These are phyloP conservation scores for Odontocolon sp. DNA, from an alignment of 2,888 invertebrate species.

Conservation along the genomic window DNA sequence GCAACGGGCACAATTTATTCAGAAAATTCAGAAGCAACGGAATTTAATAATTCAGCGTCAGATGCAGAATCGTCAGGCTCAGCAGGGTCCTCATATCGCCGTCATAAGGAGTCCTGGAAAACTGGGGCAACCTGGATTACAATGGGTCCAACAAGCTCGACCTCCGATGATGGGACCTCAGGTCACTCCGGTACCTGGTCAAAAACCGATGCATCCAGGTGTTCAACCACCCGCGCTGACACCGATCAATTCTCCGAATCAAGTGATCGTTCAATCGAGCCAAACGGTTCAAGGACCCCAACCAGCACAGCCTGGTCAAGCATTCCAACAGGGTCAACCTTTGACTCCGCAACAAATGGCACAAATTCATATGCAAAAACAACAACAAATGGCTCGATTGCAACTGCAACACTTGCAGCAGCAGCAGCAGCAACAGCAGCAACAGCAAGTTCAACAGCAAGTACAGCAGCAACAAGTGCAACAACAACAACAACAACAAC, in stretches of 20 bases:
- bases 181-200: slow-evolving; percentile 76
- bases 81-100: slow-evolving; percentile 85
- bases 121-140: slow-evolving; percentile 83
- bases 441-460: slow-evolving; percentile 83
- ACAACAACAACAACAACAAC: slow-evolving; percentile 79
- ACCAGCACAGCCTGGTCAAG: slow-evolving; percentile 69
- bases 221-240: slow-evolving; percentile 78
- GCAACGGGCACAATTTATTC: slow-evolving; percentile 90
- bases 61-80: slow-evolving; percentile 83
- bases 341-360: slow-evolving; percentile 80
- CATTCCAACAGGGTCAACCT: slow-evolving; percentile 78
- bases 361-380: slow-evolving; percentile 81
- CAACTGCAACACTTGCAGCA: slow-evolving; percentile 73
- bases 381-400: slow-evolving; percentile 75
- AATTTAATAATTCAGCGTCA: slow-evolving; percentile 83
- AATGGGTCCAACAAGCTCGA: slow-evolving; percentile 87
- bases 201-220: slow-evolving; percentile 76
- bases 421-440: slow-evolving; percentile 83
- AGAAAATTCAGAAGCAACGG: slow-evolving; percentile 87
- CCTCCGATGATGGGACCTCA: slow-evolving; percentile 84
- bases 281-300: slow-evolving; percentile 70
- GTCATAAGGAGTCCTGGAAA: slow-evolving; percentile 87
- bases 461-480: slow-evolving; percentile 82
- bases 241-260: slow-evolving; percentile 73
- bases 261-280: slow-evolving; percentile 72